Base-by-base conservation (phyloP, 2,113 vertebrate species). In the Cariama cristata region DNA sequence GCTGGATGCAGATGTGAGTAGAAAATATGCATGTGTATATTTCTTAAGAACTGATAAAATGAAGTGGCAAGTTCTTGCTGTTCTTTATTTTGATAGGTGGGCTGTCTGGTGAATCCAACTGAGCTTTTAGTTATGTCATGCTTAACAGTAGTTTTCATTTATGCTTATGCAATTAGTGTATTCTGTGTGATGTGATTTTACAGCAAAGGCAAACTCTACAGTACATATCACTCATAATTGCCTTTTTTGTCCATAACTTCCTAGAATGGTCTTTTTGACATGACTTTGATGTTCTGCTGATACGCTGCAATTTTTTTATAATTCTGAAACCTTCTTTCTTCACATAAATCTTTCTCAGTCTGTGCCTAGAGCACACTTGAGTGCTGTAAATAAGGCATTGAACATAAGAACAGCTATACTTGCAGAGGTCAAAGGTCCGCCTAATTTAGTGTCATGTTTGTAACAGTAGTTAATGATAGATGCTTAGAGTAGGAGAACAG, bases 1-100 rank as follows among this genome's bases (percentile, higher is more conserved):
- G 53, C 96, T 99, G 93, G 93, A 99, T 96, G 99, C 99, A 49
- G 99, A 99, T 93, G 99, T 99, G 98, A 99, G 99, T 98, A 67
- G 49, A 85, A 93, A 97, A 68, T 67, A 32, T 86, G 9, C 45
- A 42, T 2, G 5, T 53, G 38, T 28, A 1, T 87, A 18, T 42
- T 86, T 87, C 21, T 87, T 66, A 64, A 44, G 69, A 82, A 52
- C 47, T 22, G 38, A 80, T 71, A 73, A 50, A 82, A 26, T 28
- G 13, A 12, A 62, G 13, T 50, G 69, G 26, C 26, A 81, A 79
- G 52, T n/a, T 79, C 18, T 55, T 80, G 33, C 35, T 60, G 23
- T 35, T 42, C 16, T 49, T 58, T 59, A 38, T 84, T 73, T 83
- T 60, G 66, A 27, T 44, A 62, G 30, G 26, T 67, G n/a, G 35